Evolutionary conservation across 2,797 vertebrate species (phyloP).

Genomic region (Mus caroli): DNA sequence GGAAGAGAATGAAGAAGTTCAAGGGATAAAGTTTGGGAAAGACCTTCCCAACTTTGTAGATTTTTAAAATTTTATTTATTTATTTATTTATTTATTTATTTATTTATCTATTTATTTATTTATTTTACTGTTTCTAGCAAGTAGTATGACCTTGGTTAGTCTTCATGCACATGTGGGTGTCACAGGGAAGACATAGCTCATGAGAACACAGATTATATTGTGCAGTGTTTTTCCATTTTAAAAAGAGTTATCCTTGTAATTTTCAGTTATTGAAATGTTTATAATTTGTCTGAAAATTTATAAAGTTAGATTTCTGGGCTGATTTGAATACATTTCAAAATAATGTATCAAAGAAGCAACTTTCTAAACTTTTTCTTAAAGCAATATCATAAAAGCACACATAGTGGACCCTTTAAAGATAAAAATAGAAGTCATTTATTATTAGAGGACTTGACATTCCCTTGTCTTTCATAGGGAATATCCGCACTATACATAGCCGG

Average conservation of each 20-base stretch:
- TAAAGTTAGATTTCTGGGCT: slow-evolving; percentile 41
- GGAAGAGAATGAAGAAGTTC: slow-evolving; percentile 23
- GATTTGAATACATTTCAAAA: slow-evolving; percentile 31
- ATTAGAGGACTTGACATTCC: slow-evolving; percentile 19
- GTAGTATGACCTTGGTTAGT: slow-evolving; percentile 29
- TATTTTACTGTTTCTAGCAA: slow-evolving; percentile 41
- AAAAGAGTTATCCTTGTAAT: slow-evolving; percentile 11
- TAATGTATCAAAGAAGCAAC: background rate
- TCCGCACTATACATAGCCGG: background rate
- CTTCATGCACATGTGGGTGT: background rate
- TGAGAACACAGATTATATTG: background rate
- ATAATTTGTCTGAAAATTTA: slow-evolving; percentile 50
- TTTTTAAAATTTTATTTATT: too few relatives aligned
- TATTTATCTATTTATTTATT: background rate
- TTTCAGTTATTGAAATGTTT: slow-evolving; percentile 16
- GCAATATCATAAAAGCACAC: background rate
- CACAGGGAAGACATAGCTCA: background rate
- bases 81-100: too few relatives aligned
- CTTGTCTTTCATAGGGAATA: slow-evolving; percentile 49
- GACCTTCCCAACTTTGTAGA: background rate
- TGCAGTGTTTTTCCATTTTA: slow-evolving; percentile 49
- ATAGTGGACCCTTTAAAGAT: background rate
- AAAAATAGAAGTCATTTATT: slow-evolving; percentile 23
- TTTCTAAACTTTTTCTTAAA: slow-evolving; percentile 20
- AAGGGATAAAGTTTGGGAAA: background rate